Evolutionary conservation across 2,797 vertebrate genomes (phyloP).

Genomic region (Chromis chromis): DNA sequence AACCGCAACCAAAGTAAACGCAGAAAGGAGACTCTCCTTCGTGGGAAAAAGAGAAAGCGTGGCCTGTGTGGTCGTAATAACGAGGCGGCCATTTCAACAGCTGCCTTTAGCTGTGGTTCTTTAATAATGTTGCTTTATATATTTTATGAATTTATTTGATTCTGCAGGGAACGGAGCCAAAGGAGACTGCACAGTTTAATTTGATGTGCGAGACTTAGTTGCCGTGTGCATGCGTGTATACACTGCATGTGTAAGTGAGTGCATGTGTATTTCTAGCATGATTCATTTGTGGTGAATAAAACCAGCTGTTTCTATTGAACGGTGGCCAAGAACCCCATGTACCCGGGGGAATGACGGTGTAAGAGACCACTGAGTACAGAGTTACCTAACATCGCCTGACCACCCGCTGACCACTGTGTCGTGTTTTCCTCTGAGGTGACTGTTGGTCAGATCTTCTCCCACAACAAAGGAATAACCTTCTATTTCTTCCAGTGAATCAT

Average conservation of each 20-base stretch:
- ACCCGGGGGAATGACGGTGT: constrained; percentile 45
- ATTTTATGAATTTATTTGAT: constrained; percentile 75
- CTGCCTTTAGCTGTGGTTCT: constrained; percentile 71
- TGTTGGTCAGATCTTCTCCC: constrained; percentile 43
- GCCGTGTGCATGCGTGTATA: constrained; percentile 40
- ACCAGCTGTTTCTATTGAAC: constrained; percentile 81
- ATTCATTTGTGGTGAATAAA: constrained; percentile 80
- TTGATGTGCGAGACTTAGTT: constrained; percentile 58
- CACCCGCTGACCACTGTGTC: constrained; percentile 50
- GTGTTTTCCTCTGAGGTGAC: constrained; percentile 41
- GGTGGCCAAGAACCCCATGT: constrained; percentile 62
- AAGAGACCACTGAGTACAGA: constrained; percentile 50
- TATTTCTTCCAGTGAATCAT: constrained; percentile 4
- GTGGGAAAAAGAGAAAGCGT: constrained; percentile 70
- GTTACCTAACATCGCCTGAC: constrained; percentile 64
- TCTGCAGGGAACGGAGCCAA: constrained; percentile 66
- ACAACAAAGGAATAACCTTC: constrained; percentile 25
- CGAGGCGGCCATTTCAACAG: constrained; percentile 68
- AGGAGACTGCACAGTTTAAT: constrained; percentile 63
- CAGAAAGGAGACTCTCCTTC: constrained; percentile 58
- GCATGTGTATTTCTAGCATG: constrained; percentile 60
- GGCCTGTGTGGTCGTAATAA: constrained; percentile 74
- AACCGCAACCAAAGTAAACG: constrained; percentile 65
- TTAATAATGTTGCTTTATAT: constrained; percentile 75
- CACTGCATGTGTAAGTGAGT: constrained; percentile 58